A percentile compares a stretch with the other conserved stretches of the same genome.
phyloP scores from a whole-genome alignment of 2,797 vertebrate species.

The Semotilus atromaculatus region DNA sequence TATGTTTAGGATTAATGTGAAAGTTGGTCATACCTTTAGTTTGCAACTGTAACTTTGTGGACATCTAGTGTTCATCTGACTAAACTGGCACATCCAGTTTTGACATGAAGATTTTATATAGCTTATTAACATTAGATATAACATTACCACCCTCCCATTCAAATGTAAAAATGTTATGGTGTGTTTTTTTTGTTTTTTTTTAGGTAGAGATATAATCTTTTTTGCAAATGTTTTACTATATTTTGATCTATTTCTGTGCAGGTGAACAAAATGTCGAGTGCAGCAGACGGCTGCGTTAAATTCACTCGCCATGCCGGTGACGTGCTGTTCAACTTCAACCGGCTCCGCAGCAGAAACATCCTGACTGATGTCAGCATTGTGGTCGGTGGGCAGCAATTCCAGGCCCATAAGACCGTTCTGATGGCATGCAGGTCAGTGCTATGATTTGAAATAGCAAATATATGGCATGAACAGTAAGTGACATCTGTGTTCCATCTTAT shows the following conservation, averaged over 20 bases:
- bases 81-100: neutral
- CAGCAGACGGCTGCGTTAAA: constrained; percentile 93
- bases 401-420: constrained; percentile 92
- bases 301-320: constrained; percentile 95
- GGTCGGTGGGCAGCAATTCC: constrained; percentile 89
- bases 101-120: neutral
- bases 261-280: constrained; percentile 82
- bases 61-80: constrained; percentile 42
- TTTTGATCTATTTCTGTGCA: neutral
- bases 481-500: constrained; percentile 25
- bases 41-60: constrained; percentile 21
- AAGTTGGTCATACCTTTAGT: neutral
- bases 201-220: neutral
- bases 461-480: neutral
- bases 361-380: constrained; percentile 91
- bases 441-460: neutral
- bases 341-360: constrained; percentile 81
- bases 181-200: neutral
- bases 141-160: neutral
- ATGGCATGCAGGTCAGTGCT: constrained; percentile 92
- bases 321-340: constrained; percentile 94
- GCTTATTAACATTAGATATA: neutral
- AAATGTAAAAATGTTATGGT: neutral
- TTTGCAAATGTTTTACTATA: neutral
- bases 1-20: neutral